Evolutionary conservation across 23 tunicate genomes (phyloP).

Genomic region (Ascidia mentula): DNA sequence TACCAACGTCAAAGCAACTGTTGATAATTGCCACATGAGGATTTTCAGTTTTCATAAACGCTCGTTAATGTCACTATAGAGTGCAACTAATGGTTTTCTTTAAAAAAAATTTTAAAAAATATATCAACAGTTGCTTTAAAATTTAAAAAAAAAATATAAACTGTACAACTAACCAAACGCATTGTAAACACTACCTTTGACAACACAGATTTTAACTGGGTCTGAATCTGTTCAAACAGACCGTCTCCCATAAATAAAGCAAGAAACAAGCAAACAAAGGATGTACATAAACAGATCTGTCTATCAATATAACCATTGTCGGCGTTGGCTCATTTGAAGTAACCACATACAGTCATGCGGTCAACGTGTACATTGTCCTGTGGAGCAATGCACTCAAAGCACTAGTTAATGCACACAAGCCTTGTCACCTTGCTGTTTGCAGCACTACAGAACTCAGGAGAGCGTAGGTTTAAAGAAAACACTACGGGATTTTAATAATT

Average conservation of each 20-base stretch:
- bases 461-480: background rate
- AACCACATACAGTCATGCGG: background rate
- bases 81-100: no score
- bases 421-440: background rate
- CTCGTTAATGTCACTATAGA: no score
- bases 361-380: background rate
- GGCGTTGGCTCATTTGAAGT: background rate
- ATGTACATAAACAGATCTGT: no score
- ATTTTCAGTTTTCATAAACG: no score
- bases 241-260: background rate
- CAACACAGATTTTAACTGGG: background rate
- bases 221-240: background rate
- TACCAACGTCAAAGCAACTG: no score
- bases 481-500: background rate
- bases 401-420: background rate
- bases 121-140: no score
- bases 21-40: no score
- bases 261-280: background rate
- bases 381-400: no score
- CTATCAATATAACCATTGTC: background rate
- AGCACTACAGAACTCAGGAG: background rate
- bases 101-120: no score
- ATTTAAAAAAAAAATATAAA: no score
- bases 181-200: background rate
- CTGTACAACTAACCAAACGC: no score